These are phyloP conservation scores for Subacronicta megacephala DNA, from an alignment of 2,888 invertebrate genomes.

Conservation along the genomic window DNA sequence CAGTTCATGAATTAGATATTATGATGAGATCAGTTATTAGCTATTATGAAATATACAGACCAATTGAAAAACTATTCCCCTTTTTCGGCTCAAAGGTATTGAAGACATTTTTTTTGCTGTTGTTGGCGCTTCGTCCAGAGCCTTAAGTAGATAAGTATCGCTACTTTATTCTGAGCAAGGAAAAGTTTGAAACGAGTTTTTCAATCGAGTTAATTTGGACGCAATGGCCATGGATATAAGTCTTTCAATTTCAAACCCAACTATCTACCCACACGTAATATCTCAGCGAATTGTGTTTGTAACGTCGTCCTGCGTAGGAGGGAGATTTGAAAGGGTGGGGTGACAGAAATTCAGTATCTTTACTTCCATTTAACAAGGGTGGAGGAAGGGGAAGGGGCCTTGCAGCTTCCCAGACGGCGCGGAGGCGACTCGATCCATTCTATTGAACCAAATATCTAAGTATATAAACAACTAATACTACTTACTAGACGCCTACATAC, in stretches of 20 bases:
- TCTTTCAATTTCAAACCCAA: constrained; percentile 37
- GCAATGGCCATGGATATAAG: constrained; percentile 31
- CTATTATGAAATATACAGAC: too few species aligned
- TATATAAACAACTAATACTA: constrained; percentile 27
- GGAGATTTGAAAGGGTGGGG: constrained; percentile 51
- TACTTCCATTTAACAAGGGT: constrained; percentile 49
- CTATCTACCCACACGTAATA: constrained; percentile 50
- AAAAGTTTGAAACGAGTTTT: constrained; percentile 18
- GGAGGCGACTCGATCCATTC: constrained; percentile 63
- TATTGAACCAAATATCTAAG: constrained; percentile 59
- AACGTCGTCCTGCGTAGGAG: constrained; percentile 59
- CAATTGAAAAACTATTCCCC: too few species aligned
- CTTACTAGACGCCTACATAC: not conserved
- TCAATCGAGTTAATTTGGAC: constrained; percentile 25
- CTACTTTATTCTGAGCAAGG: not conserved
- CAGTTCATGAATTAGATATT: too few species aligned
- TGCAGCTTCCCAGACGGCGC: constrained; percentile 68
- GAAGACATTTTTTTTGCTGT: too few species aligned
- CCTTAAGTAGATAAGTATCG: too few species aligned
- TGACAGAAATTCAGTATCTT: constrained; percentile 63
- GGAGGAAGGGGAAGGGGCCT: constrained; percentile 47
- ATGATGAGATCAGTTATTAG: too few species aligned
- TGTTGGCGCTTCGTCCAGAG: too few species aligned
- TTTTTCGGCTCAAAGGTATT: too few species aligned
- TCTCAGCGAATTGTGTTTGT: constrained; percentile 48